phyloP scores from a whole-genome alignment of 2,113 vertebrate genomes.

The Scortum barcoo region DNA sequence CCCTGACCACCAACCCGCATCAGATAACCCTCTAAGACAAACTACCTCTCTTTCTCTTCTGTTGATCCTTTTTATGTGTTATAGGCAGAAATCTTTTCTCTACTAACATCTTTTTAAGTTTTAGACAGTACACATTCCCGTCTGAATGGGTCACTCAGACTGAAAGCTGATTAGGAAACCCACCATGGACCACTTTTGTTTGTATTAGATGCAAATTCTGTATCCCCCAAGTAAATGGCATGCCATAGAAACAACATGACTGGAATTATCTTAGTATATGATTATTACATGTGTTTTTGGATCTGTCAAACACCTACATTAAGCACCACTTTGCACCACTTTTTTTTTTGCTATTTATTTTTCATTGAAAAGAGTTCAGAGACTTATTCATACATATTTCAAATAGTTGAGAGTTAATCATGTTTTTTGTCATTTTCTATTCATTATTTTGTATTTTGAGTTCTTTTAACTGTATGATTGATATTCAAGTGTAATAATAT shows the following conservation, averaged over 20 bases:
- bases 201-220: neutral
- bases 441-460: neutral
- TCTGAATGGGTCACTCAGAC: neutral
- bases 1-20: neutral
- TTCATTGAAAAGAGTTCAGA: neutral
- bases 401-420: slow-evolving; percentile 7
- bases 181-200: neutral
- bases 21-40: neutral
- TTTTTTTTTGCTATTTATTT: slow-evolving; percentile 5
- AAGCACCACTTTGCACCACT: slow-evolving; percentile 3
- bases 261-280: neutral
- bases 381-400: neutral
- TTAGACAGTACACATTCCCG: neutral
- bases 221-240: neutral
- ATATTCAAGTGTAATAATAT: neutral
- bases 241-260: neutral
- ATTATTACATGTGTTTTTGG: slow-evolving; percentile 11
- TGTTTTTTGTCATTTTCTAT: slow-evolving; percentile 11
- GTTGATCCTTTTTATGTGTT: neutral
- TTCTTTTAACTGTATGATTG: neutral
- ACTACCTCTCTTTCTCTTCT: neutral
- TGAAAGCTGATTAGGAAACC: neutral
- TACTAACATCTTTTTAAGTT: slow-evolving; percentile 3
- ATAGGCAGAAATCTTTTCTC: neutral
- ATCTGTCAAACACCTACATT: slow-evolving; percentile 82